Evolutionary conservation across 1,140 invertebrate genomes (phyloP), one percentile per base, ranked within the genome.

Genomic region (Leptonema lineaticorne): DNA sequence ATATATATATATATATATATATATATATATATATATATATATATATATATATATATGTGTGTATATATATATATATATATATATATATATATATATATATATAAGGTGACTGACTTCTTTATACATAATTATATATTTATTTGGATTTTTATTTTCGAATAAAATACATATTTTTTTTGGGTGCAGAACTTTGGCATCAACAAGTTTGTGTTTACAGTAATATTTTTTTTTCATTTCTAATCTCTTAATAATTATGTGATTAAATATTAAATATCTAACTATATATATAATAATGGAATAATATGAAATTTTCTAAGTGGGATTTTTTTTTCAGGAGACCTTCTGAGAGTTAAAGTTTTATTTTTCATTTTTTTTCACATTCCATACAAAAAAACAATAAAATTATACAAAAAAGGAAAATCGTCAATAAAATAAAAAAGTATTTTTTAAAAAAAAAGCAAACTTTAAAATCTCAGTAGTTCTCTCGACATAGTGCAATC

Each of bases 161-260:
- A 59, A 59, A 59, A 59, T 59, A 37, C 30, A 59, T 30, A 59
- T 59, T 46, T n/a, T n/a, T n/a, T n/a, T n/a, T 45, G 33, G 59
- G 71, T 73, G 71, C 71, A 70, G 65, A 63, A 68, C 68, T 73
- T 73, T 73, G 71, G 71, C 71, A 73, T 73, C 71, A 69, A 73
- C 60, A 57, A 68, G 24, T 60, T 73, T 65, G 56, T 67, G 59
- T 69, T 67, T 69, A 69, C 41, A 37, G 59, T 72, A 69, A 72
- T 72, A 68, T 68, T 68, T 57, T 66, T 69, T 67, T 69, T 63
- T n/a, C n/a, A n/a, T n/a, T n/a, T n/a, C n/a, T n/a, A n/a, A n/a
- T n/a, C n/a, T 20, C 68, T 68, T 73, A 69, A 11, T 28, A 68
- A 33, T 69, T 64, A 59, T 68, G 66, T 68, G 71, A 73, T 60